Evolutionary conservation across 2,888 invertebrate genomes (phyloP).

Genomic region (Boloria selene): DNA sequence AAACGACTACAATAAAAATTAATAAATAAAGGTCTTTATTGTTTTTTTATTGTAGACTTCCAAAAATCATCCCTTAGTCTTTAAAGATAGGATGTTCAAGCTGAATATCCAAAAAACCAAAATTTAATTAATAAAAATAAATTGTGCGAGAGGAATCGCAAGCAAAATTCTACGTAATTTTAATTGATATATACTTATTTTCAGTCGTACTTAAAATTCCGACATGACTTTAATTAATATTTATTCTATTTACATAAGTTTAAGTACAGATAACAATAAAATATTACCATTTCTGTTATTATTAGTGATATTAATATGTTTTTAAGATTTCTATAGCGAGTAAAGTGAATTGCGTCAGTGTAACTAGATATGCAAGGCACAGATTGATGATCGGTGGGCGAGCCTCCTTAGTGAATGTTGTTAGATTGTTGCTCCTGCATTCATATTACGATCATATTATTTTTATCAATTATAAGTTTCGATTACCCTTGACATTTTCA

Average conservation of each 20-base stretch:
- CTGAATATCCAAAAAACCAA: too few relatives aligned
- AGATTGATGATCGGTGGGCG: conserved; percentile 25
- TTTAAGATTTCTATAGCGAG: background rate
- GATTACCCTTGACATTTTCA: background rate
- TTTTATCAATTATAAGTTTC: background rate
- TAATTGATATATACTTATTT: too few relatives aligned
- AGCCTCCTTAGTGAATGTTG: conserved; percentile 26
- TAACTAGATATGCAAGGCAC: conserved; percentile 13
- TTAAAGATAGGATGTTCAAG: too few relatives aligned
- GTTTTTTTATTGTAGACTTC: too few relatives aligned
- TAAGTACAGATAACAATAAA: background rate
- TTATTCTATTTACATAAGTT: background rate
- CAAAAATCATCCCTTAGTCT: too few relatives aligned
- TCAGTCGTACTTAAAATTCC: too few relatives aligned
- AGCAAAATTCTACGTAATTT: too few relatives aligned
- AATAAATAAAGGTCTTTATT: too few relatives aligned
- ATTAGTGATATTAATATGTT: background rate
- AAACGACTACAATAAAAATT: too few relatives aligned
- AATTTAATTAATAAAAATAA: too few relatives aligned
- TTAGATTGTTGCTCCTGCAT: conserved; percentile 26
- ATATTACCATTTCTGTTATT: background rate
- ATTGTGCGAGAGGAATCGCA: too few relatives aligned
- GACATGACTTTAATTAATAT: too few relatives aligned
- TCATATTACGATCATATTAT: background rate
- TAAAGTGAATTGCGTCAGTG: conserved; percentile 21